Evolutionary conservation across 2,888 invertebrate genomes (phyloP).

Genomic region (Drosophila setosimentum): DNA sequence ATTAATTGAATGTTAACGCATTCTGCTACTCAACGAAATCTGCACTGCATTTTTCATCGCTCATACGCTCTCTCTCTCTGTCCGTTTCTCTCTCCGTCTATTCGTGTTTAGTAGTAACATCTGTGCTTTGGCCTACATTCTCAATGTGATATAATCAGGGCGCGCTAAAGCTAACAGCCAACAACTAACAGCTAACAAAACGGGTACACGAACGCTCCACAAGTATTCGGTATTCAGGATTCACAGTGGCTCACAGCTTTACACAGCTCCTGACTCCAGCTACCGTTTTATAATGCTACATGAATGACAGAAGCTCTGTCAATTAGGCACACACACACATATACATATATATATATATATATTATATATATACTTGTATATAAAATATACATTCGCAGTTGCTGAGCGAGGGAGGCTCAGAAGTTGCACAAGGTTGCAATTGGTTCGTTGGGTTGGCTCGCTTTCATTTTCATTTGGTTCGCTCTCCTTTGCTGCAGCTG

Average conservation of each 20-base stretch:
- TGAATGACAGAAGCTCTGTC: conserved; percentile 62
- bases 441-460: conserved; percentile 37
- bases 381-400: background rate
- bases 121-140: conserved; percentile 81
- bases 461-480: conserved; percentile 59
- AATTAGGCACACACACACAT: conserved; percentile 52
- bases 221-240: conserved; percentile 72
- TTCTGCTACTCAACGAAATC: conserved; percentile 31
- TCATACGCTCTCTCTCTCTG: background rate
- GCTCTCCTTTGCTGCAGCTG: conserved; percentile 41
- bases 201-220: conserved; percentile 69
- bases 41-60: conserved; percentile 30
- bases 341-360: conserved; percentile 7
- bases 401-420: conserved; percentile 19
- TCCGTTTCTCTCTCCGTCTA: conserved; percentile 7
- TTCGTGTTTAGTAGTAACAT: conserved; percentile 50
- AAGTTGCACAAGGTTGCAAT: conserved; percentile 53
- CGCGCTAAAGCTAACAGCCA: conserved; percentile 71
- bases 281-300: conserved; percentile 21
- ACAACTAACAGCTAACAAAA: conserved; percentile 50
- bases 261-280: conserved; percentile 31
- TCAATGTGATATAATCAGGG: conserved; percentile 78
- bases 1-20: conserved; percentile 53
- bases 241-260: conserved; percentile 29
- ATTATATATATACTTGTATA: background rate